These are phyloP conservation scores for Fregata magnificens DNA, from an alignment of 2,113 vertebrate species.

Conservation along the genomic window DNA sequence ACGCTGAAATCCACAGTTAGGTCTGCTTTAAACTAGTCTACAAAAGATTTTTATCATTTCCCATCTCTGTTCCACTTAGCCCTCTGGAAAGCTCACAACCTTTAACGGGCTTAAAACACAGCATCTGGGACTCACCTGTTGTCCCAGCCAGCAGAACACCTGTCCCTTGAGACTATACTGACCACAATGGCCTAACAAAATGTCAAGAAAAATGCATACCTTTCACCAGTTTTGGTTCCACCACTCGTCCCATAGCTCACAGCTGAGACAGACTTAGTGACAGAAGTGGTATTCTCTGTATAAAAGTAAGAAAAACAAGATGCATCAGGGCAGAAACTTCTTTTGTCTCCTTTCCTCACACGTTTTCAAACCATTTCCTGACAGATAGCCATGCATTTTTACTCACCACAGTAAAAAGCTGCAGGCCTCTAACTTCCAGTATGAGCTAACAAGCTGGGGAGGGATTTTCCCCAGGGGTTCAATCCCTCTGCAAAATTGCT, in stretches of 20 bases:
- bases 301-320: neutral
- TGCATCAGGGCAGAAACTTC: neutral
- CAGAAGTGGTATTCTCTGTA: constrained; percentile 78
- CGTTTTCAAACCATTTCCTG: neutral
- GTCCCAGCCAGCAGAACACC: neutral
- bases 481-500: neutral
- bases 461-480: neutral
- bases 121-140: neutral
- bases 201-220: constrained; percentile 42
- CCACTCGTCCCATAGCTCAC: constrained; percentile 7
- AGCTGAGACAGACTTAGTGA: constrained; percentile 68
- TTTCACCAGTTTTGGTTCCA: constrained; percentile 46
- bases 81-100: neutral
- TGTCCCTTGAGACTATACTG: neutral
- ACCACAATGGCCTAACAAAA: neutral
- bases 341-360: neutral
- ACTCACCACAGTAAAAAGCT: neutral
- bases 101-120: neutral
- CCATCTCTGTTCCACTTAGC: neutral
- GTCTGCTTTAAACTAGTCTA: neutral
- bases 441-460: neutral
- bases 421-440: neutral
- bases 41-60: neutral
- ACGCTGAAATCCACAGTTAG: neutral
- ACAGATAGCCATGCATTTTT: neutral